Evolutionary conservation across 2,888 invertebrate genomes (phyloP), one percentile per base, ranked within the genome.

Genomic region (Bruchidius siliquastri): DNA sequence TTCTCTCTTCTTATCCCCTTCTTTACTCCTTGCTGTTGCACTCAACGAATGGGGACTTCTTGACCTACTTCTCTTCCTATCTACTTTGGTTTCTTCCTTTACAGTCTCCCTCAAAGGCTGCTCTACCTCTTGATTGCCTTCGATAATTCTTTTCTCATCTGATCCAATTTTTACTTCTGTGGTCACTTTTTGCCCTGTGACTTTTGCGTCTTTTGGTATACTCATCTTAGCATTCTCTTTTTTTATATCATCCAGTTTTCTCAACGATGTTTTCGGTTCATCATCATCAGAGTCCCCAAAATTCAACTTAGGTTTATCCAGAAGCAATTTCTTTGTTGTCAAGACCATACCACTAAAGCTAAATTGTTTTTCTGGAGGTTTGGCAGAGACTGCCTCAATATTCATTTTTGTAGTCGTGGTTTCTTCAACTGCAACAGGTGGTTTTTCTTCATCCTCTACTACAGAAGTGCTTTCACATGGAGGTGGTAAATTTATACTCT

Each of bases 231-330:
- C 49, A 21, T 70, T 74, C 26, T 77, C 74, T 66, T 72, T 74
- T 22, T 71, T 74, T n/a, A 74, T 71, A 66, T 81, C 78, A 22
- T 80, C 79, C 13, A 80, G 72, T 20, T 79, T 79, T 72, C 77
- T 81, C 71, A 77, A 75, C n/a, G 74, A 66, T 70, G 78, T 79
- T 32, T 71, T 49, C 30, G 22, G 22, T 1, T 79, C 82, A 26
- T 83, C 82, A 26, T 83, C 82, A 49, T 83, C 82, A 0, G 82
- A 82, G 72, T 84, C 82, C 22, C 81, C 80, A 18, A 84, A 70
- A 72, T 83, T 82, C 71, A 83, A 76, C 13, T 77, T 78, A 0
- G 83, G 80, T 71, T 80, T 82, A 67, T 80, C 80, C 13, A 83
- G 69, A 22, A 84, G 72, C 0, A 77, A 71, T 73, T 81, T 83